These are phyloP conservation scores for Malaclemys terrapin DNA, from an alignment of 2,113 vertebrate genomes.

Conservation along the genomic window DNA sequence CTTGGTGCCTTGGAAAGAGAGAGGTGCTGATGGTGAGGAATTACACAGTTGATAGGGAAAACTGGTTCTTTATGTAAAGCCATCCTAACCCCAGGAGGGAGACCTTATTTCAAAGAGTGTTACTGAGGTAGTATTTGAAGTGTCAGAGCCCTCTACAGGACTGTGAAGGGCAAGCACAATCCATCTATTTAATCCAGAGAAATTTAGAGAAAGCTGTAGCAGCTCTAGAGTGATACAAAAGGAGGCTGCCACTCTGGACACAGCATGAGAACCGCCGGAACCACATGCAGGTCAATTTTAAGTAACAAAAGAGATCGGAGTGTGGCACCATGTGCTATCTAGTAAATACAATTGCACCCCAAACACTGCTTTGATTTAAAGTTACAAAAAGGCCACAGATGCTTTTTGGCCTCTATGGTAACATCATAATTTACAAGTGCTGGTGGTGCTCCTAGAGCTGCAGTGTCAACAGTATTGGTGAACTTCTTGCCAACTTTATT, in stretches of 20 bases:
- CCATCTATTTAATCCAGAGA: not conserved
- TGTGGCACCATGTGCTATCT: constrained; percentile 6
- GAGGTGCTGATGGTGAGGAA: not conserved
- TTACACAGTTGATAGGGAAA: not conserved
- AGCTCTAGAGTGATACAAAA: constrained; percentile 41
- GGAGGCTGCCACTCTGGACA: constrained; percentile 64
- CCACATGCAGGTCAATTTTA: constrained; percentile 64
- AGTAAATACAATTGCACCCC: not conserved
- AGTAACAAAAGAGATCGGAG: constrained; percentile 41
- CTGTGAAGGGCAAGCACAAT: not conserved
- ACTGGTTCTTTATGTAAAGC: not conserved
- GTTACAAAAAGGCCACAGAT: not conserved
- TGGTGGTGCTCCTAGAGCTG: not conserved
- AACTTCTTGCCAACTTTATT: not conserved
- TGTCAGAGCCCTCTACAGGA: not conserved
- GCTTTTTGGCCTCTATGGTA: not conserved
- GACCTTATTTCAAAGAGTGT: not conserved
- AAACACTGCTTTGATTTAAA: not conserved
- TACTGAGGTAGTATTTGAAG: accelerated
- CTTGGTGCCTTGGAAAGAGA: not conserved
- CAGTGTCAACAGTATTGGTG: not conserved
- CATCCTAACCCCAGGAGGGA: not conserved
- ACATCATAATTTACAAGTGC: accelerated
- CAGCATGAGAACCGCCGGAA: constrained; percentile 47
- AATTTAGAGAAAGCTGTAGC: not conserved